Evolutionary conservation across 2,888 invertebrate species (phyloP), one percentile per base, ranked within the genome.

Genomic region (Operophtera brumata): DNA sequence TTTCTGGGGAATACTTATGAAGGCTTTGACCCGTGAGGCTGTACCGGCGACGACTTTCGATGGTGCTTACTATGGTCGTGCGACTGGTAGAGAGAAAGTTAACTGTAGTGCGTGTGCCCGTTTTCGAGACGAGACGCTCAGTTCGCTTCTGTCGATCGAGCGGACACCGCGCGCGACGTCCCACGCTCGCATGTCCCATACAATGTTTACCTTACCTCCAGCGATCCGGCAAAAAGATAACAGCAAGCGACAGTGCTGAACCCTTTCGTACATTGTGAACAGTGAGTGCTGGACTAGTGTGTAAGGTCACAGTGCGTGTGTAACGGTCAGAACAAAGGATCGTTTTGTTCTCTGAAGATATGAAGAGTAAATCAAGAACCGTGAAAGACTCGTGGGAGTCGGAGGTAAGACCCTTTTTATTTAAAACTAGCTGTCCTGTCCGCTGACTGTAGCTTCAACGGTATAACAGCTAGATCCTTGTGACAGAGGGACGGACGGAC

Each of bases 21-120:
- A 86, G 75, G 78, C 77, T 84, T 80, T 84, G 87, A 86, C 85
- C 86, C 80, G 78, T 67, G 78, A 80, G 75, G 75, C 77, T 76
- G 76, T 72, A 75, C 71, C 71, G 75, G 73, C 66, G 71, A 73
- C 75, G 78, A 88, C 89, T 89, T 90, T 88, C 88, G 88, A 85
- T 88, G 80, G 80, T 80, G 84, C 80, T 77, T 80, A 76, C 73
- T 82, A 79, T 79, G 78, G 79, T 69, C 71, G 77, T 71, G 73
- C 76, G 77, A 75, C 75, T 73, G 73, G 67, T 68, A 69, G 77
- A 81, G 89, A 89, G 91, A 91, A 91, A 91, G 91, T 91, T 91
- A 89, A 90, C 90, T 84, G 90, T 90, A 80, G 85, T 85, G 84
- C 86, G 88, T 79, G 75, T 79, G 75, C 86, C 83, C 86, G 83